phyloP scores from a whole-genome alignment of 2,797 vertebrate genomes.

The Hylomyscus alleni region DNA sequence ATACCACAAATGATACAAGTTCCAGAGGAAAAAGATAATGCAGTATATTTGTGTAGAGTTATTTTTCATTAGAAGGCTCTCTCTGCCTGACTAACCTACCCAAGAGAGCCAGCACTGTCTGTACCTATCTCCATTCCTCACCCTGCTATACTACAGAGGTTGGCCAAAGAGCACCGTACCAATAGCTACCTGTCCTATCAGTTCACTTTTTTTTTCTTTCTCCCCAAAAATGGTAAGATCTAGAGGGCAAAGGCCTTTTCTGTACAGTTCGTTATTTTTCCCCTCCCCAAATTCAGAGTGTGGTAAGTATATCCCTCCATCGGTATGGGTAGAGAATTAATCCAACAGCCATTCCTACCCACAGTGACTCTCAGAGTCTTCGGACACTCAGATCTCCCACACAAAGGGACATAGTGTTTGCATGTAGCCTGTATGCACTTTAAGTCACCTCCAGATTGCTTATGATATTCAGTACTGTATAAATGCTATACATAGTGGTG shows the following conservation, averaged over 20 bases:
- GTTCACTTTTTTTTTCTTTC: neutral
- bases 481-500: neutral
- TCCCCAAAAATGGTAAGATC: neutral
- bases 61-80: neutral
- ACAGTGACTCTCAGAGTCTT: neutral
- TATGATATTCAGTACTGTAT: neutral
- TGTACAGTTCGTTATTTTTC: neutral
- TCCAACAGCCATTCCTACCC: neutral
- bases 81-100: neutral
- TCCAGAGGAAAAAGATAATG: neutral
- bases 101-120: too few species aligned
- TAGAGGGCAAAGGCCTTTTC: constrained; percentile 18
- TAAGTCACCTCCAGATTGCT: neutral
- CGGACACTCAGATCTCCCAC: neutral
- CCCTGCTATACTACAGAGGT: neutral
- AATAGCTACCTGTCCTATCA: neutral
- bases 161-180: neutral
- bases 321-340: neutral
- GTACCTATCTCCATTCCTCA: neutral
- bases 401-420: neutral
- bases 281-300: neutral
- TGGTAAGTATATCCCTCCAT: neutral
- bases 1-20: neutral
- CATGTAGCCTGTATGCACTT: neutral
- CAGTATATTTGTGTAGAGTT: neutral